Conservation (phyloP, 2,113 vertebrate species). For the Acanthisitta chloris region DNA sequence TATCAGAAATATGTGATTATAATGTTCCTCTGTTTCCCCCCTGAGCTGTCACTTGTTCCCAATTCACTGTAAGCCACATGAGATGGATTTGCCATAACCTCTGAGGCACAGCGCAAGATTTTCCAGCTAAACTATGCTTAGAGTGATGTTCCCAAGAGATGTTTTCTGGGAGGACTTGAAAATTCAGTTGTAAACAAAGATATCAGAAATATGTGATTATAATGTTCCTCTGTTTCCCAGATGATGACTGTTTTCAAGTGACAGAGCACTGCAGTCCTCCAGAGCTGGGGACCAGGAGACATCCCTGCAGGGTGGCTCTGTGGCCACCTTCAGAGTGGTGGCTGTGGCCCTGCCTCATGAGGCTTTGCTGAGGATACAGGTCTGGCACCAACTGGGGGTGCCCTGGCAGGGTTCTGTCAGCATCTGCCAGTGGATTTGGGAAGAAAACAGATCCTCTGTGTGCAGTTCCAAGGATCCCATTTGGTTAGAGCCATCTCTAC, state of each 20-base stretch:
- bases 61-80: background rate
- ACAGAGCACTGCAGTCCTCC: background rate
- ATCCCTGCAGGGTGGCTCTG: background rate
- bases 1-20: background rate
- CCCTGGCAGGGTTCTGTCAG: background rate
- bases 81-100: background rate
- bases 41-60: too few relatives aligned
- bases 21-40: background rate
- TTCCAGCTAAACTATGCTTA: background rate
- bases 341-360: background rate
- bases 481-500: background rate
- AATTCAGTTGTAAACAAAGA: background rate
- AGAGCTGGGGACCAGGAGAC: background rate
- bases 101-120: background rate
- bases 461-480: background rate
- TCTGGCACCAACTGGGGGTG: background rate
- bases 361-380: background rate
- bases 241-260: background rate
- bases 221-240: background rate
- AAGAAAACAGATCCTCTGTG: background rate
- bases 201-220: background rate
- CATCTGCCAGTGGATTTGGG: background rate
- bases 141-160: background rate
- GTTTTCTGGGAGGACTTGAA: background rate
- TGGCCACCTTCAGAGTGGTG: background rate